Conservation (phyloP, 2,888 invertebrate genomes). For the Buathra laborator region DNA sequence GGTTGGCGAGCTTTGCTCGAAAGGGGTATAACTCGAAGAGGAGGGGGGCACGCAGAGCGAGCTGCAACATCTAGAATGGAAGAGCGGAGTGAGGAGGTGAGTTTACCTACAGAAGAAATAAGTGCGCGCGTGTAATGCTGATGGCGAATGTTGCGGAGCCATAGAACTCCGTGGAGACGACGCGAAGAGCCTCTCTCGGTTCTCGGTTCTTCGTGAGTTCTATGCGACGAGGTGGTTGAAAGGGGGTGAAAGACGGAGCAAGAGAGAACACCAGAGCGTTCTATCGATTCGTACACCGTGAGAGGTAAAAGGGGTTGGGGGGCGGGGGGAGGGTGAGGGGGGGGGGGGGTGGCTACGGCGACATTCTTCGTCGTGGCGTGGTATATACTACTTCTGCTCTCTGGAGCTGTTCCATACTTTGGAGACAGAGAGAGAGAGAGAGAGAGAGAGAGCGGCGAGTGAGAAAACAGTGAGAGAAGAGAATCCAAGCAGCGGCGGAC, state of each 20-base stretch:
- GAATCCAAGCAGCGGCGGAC: conserved; percentile 69
- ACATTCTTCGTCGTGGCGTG: conserved; percentile 80
- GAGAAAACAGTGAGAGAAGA: conserved; percentile 43
- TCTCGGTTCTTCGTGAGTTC: conserved; percentile 63
- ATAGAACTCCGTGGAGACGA: conserved; percentile 51
- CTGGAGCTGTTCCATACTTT: conserved; percentile 60
- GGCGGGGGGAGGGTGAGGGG: conserved; percentile 51
- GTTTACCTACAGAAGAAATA: conserved; percentile 82
- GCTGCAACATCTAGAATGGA: conserved; percentile 58
- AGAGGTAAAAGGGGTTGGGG: conserved; percentile 55
- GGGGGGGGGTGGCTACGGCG: conserved; percentile 77
- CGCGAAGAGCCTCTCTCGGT: conserved; percentile 57
- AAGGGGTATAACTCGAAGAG: conserved; percentile 56
- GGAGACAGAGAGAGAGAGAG: conserved; percentile 72
- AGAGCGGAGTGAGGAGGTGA: conserved; percentile 70
- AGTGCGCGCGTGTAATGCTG: conserved; percentile 82
- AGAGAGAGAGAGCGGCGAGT: conserved; percentile 32
- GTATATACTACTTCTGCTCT: conserved; percentile 70
- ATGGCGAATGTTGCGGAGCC: conserved; percentile 81
- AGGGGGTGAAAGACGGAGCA: conserved; percentile 67
- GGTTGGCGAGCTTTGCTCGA: conserved; percentile 72
- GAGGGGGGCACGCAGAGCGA: conserved; percentile 65
- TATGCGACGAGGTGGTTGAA: conserved; percentile 70
- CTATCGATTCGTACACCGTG: conserved; percentile 69
- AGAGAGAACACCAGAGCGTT: conserved; percentile 51